phyloP scores from a whole-genome alignment of 2,888 invertebrate species.

The Sminthurides aquaticus region DNA sequence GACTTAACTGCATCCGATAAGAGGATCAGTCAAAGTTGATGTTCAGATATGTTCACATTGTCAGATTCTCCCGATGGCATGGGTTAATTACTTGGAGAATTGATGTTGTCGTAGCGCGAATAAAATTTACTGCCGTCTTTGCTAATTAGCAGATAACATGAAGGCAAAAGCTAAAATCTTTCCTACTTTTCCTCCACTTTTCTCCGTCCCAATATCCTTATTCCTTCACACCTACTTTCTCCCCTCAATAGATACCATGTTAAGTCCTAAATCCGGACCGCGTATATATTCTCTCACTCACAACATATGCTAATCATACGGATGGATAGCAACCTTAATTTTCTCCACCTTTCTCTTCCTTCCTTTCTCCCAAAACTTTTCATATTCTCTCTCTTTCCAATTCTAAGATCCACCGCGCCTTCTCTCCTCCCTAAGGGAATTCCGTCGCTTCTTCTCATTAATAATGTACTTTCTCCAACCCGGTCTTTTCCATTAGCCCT shows the following conservation, averaged over 20 bases:
- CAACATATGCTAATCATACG: neutral
- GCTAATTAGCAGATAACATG: constrained; percentile 33
- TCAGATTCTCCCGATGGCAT: neutral
- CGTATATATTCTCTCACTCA: too few relatives aligned
- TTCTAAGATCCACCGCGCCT: too few relatives aligned
- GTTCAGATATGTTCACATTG: neutral
- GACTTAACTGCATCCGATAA: constrained; percentile 40
- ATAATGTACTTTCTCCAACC: neutral
- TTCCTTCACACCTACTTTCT: too few relatives aligned
- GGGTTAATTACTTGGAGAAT: neutral
- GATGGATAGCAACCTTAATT: neutral
- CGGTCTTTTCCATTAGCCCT: neutral
- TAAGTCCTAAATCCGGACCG: too few relatives aligned
- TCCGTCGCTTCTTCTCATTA: neutral
- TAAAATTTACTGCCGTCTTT: constrained; percentile 7
- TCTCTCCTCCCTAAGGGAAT: too few relatives aligned
- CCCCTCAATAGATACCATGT: too few relatives aligned
- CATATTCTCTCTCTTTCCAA: too few relatives aligned
- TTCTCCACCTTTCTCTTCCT: too few relatives aligned
- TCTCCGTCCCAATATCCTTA: neutral
- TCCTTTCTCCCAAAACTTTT: too few relatives aligned
- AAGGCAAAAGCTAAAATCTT: too few relatives aligned
- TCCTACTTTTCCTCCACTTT: too few relatives aligned
- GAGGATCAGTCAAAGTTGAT: constrained; percentile 37
- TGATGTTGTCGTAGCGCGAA: neutral